Evolutionary conservation across 2,113 vertebrate species (phyloP).

Genomic region (Pluvialis apricaria): DNA sequence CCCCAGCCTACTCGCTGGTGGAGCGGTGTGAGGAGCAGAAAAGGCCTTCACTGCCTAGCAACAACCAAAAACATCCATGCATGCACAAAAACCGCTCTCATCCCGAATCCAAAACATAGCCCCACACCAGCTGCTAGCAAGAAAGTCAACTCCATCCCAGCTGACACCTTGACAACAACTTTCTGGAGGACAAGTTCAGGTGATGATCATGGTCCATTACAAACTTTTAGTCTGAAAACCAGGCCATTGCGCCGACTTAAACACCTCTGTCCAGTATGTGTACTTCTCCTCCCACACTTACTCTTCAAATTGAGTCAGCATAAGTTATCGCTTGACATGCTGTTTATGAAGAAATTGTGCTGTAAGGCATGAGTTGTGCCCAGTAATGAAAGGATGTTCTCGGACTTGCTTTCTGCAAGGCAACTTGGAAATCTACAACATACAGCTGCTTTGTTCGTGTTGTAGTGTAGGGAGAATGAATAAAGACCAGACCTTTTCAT

Average conservation of each 20-base stretch:
- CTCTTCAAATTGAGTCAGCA: neutral
- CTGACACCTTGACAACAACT: neutral
- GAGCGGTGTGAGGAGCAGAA: neutral
- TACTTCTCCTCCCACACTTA: neutral
- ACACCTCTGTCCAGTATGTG: neutral
- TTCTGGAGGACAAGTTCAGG: neutral
- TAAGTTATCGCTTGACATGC: neutral
- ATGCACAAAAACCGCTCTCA: neutral
- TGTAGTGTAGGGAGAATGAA: neutral
- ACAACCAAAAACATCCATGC: neutral
- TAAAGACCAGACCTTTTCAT: neutral
- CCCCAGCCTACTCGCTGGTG: neutral
- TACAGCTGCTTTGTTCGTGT: neutral
- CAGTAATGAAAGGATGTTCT: neutral
- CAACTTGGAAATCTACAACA: neutral
- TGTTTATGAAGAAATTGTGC: neutral
- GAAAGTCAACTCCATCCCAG: neutral
- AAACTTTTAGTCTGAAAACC: neutral
- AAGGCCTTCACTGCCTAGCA: neutral
- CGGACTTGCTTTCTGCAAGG: neutral
- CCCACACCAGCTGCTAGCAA: neutral
- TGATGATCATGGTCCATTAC: accelerated
- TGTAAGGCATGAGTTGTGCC: neutral
- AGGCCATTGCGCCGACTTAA: neutral
- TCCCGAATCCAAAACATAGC: neutral